Evolutionary conservation across 2,888 invertebrate species (phyloP).

Genomic region (Ephialtes manifestator): DNA sequence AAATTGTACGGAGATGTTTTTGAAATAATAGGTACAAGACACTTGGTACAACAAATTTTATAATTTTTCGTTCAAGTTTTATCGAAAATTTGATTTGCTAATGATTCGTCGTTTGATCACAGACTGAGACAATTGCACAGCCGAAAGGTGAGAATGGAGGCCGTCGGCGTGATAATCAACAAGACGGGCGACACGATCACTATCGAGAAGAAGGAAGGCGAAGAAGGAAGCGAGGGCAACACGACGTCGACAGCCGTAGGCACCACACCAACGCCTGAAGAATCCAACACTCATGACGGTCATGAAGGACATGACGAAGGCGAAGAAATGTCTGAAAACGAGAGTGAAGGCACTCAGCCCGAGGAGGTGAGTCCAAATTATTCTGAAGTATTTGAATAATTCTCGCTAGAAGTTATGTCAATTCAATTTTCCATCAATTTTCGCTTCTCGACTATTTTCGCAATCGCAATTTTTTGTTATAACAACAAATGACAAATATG

Average conservation of each 20-base stretch:
- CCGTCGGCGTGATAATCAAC: constrained; percentile 86
- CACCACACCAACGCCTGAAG: constrained; percentile 87
- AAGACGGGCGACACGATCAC: constrained; percentile 84
- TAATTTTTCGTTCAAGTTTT: too few species aligned
- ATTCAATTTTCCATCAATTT: constrained; percentile 26
- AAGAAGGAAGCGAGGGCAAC: constrained; percentile 76
- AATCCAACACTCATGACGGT: constrained; percentile 87
- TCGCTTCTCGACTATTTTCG: neutral
- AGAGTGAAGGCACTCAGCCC: constrained; percentile 95
- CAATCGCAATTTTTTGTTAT: neutral
- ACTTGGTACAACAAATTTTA: too few species aligned
- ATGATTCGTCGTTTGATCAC: constrained; percentile 55
- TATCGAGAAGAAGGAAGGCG: constrained; percentile 83
- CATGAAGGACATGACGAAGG: constrained; percentile 88
- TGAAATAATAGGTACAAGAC: too few species aligned
- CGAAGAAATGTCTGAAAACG: constrained; percentile 93
- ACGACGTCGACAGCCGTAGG: constrained; percentile 82
- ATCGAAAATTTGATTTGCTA: constrained; percentile 29
- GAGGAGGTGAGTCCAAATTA: constrained; percentile 89
- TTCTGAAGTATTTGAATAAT: neutral
- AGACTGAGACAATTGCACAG: constrained; percentile 91
- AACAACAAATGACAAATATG: neutral
- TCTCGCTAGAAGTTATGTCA: constrained; percentile 63
- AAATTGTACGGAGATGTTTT: too few species aligned
- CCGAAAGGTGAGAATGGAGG: constrained; percentile 92